Conservation (phyloP, 2,888 invertebrate species). For the Polydrusus tereticollis region DNA sequence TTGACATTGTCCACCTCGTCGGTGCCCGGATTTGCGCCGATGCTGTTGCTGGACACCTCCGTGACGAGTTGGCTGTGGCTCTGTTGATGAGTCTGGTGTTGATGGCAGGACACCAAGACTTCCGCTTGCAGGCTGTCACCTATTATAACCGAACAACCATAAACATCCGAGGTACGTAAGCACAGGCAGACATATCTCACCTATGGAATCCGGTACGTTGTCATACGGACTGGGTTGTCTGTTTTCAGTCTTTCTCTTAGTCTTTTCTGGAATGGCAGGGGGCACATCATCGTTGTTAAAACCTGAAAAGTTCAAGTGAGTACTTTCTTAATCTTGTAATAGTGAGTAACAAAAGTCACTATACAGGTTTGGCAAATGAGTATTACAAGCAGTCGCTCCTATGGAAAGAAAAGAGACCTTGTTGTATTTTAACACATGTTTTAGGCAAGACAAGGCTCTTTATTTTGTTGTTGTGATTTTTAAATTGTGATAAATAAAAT, state of each 20-base stretch:
- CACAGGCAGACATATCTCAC: slow-evolving; percentile 27
- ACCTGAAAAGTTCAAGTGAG: slow-evolving; percentile 7
- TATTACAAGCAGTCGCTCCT: too few species aligned
- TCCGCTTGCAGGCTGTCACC: slow-evolving; percentile 53
- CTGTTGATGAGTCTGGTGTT: slow-evolving; percentile 66
- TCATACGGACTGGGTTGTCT: slow-evolving; percentile 79
- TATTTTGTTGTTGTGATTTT: slow-evolving; percentile 4
- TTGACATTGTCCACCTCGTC: slow-evolving; percentile 73
- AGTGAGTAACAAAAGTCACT: too few species aligned
- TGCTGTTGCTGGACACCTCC: slow-evolving; percentile 54
- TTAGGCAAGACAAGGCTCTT: neutral
- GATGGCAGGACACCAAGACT: slow-evolving; percentile 65
- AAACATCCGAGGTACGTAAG: too few species aligned
- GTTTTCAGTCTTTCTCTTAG: slow-evolving; percentile 70
- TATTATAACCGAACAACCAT: too few species aligned
- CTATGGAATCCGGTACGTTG: slow-evolving; percentile 70
- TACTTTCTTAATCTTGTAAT: neutral
- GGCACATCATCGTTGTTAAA: slow-evolving; percentile 60
- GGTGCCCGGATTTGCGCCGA: slow-evolving; percentile 53
- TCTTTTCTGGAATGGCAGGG: slow-evolving; percentile 77
- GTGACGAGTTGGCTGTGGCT: slow-evolving; percentile 48
- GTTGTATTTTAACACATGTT: too few species aligned
- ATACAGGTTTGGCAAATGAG: too few species aligned
- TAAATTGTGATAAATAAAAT: neutral
- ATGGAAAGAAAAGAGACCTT: too few species aligned